Base-by-base conservation (phyloP, 2,113 vertebrate species). In the Spermophilus dauricus region DNA sequence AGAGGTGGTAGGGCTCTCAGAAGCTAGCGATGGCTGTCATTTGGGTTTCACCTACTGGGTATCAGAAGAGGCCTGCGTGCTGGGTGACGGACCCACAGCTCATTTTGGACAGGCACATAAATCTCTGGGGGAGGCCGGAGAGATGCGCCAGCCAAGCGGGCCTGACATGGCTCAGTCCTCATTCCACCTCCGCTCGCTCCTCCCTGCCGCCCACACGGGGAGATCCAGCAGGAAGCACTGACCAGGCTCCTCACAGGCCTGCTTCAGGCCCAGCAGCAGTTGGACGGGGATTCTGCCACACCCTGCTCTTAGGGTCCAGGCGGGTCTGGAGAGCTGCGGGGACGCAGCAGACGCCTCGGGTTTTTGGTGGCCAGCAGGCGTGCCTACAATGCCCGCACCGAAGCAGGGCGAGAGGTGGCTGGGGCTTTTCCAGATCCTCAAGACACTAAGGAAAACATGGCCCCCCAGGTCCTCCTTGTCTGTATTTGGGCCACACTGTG, bases 61-160 rank as follows among this genome's bases (percentile, higher is more conserved):
- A 45, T 45, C 58, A 14, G 16, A 14, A 83, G 56, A 0, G 12
- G 75, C 73, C 77, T 34, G 4, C 20, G 4, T 32, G 56, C 63
- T 14, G 65, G 45, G 58, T 80, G 58, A 77, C 69, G 61, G 75
- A 65, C 42, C 37, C 3, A 0, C 12, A 88, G 86, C 77, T 94
- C 13, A 2, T 77, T 86, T 63, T 78, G 51, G 96, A 92, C 69
- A 97, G 70, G 53, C 56, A 13, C 56, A 76, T 94, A 69, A 3
- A 83, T 97, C 84, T 89, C 95, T 75, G 5, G 22, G 26, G 61
- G 45, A 39, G 94, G 45, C 37, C 75, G 58, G 89, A 95, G 92
- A 65, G 65, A 93, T 67, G 86, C 91, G 65, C 86, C 39, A 61
- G 58, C 34, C 42, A 9, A 63, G 28, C 37, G 45, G 82, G 53